phyloP scores from a whole-genome alignment of 2,797 vertebrate species.

The Leptoclinus maculatus region DNA sequence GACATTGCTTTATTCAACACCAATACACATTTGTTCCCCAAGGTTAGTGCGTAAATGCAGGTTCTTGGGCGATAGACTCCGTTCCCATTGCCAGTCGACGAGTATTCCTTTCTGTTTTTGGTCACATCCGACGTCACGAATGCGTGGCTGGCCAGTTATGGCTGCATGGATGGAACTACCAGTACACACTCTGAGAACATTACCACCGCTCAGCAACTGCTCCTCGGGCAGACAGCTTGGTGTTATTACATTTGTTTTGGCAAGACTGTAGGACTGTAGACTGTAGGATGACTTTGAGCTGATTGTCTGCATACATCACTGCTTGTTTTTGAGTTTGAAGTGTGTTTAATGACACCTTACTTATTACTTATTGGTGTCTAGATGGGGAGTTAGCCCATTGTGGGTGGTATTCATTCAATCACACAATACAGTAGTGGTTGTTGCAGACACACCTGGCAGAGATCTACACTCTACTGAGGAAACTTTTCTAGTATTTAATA shows the following conservation, averaged over 20 bases:
- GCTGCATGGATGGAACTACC: background rate
- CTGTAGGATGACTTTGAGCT: too few relatives aligned
- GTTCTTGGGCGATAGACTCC: background rate
- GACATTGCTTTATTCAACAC: background rate
- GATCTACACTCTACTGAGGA: too few relatives aligned
- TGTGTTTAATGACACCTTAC: too few relatives aligned
- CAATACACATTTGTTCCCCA: background rate
- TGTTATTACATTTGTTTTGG: too few relatives aligned
- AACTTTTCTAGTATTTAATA: too few relatives aligned
- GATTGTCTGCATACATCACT: background rate
- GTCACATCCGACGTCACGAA: background rate
- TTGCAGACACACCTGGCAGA: too few relatives aligned
- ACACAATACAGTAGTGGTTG: too few relatives aligned
- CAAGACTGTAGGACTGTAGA: too few relatives aligned
- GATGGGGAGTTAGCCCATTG: too few relatives aligned
- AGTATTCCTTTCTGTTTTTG: background rate
- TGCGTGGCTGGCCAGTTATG: background rate
- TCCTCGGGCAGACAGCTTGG: background rate
- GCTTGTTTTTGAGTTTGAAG: background rate
- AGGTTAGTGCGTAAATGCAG: background rate
- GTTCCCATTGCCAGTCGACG: background rate
- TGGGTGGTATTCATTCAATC: too few relatives aligned
- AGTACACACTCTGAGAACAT: background rate
- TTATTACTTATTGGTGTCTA: too few relatives aligned
- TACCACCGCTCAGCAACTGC: too few relatives aligned